Evolutionary conservation across 2,797 vertebrate species (phyloP).

Genomic region (Huso huso): DNA sequence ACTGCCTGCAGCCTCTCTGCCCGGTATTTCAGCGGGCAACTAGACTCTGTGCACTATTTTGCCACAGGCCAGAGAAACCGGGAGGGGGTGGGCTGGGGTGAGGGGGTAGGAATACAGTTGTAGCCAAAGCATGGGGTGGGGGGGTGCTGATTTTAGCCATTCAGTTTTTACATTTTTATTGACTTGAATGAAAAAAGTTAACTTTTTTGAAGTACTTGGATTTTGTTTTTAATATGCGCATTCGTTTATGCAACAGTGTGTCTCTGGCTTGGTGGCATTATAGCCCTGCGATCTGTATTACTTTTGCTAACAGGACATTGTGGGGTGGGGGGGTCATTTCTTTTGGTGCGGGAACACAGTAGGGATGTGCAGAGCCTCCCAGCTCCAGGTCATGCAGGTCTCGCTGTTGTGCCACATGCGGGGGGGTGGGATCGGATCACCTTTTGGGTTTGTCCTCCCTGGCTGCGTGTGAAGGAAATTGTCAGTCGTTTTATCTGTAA

Average conservation of each 20-base stretch:
- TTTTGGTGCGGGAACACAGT: neutral
- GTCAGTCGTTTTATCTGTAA: too few species aligned
- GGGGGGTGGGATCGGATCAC: too few species aligned
- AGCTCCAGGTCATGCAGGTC: neutral
- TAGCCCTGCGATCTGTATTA: neutral
- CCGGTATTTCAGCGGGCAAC: too few species aligned
- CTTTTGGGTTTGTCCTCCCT: too few species aligned
- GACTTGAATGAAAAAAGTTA: neutral
- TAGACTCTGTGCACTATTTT: neutral
- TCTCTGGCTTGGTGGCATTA: conserved; percentile 1
- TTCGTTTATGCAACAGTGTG: neutral
- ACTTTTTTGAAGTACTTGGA: neutral
- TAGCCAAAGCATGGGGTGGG: neutral
- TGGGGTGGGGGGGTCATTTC: neutral
- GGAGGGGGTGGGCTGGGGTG: conserved; percentile 6
- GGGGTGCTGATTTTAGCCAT: neutral
- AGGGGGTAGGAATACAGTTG: neutral
- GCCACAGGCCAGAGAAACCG: too few species aligned
- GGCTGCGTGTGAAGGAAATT: too few species aligned
- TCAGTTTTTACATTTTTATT: neutral
- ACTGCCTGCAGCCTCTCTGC: neutral
- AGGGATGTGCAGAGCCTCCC: conserved; percentile 4
- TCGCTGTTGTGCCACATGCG: too few species aligned
- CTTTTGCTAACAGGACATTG: neutral
- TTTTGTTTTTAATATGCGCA: too few species aligned